These are phyloP conservation scores for Lepeophtheirus nordmannii DNA, from an alignment of 2,888 invertebrate species.

Conservation along the genomic window DNA sequence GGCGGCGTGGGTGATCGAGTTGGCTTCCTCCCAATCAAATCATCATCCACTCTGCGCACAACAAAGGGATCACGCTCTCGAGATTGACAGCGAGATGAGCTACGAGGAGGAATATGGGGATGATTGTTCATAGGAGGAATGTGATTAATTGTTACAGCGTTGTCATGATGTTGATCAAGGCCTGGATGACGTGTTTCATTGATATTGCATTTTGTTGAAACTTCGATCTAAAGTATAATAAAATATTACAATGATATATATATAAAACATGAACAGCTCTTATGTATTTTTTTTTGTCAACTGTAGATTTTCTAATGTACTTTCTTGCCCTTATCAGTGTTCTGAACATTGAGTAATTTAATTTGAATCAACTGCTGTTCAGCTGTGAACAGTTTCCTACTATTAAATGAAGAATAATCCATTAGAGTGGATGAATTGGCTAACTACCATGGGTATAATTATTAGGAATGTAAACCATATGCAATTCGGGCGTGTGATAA, in stretches of 20 bases:
- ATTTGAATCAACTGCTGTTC: no score
- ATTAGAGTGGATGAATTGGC: no score
- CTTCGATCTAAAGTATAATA: slow-evolving; percentile 13
- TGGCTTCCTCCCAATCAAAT: slow-evolving; percentile 16
- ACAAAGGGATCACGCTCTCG: slow-evolving; percentile 19
- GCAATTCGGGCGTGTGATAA: no score
- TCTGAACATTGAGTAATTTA: no score
- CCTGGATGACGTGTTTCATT: slow-evolving; percentile 18
- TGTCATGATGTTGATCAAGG: slow-evolving; percentile 15
- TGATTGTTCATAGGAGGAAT: slow-evolving; percentile 20
- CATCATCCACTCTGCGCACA: slow-evolving; percentile 21
- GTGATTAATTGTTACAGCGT: slow-evolving; percentile 8
- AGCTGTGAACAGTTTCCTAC: no score
- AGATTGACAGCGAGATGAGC: background rate
- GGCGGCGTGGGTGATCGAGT: background rate
- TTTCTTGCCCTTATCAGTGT: no score
- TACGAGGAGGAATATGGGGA: slow-evolving; percentile 17
- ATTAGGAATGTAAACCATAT: no score
- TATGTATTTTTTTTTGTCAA: no score
- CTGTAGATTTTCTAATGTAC: no score
- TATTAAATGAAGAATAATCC: no score
- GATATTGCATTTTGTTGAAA: slow-evolving; percentile 4
- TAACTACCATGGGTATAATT: no score
- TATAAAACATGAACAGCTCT: no score
- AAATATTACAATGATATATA: background rate